Evolutionary conservation across 2,797 vertebrate species (phyloP), one percentile per base, ranked within the genome.

Genomic region (Sebastes variabilis): DNA sequence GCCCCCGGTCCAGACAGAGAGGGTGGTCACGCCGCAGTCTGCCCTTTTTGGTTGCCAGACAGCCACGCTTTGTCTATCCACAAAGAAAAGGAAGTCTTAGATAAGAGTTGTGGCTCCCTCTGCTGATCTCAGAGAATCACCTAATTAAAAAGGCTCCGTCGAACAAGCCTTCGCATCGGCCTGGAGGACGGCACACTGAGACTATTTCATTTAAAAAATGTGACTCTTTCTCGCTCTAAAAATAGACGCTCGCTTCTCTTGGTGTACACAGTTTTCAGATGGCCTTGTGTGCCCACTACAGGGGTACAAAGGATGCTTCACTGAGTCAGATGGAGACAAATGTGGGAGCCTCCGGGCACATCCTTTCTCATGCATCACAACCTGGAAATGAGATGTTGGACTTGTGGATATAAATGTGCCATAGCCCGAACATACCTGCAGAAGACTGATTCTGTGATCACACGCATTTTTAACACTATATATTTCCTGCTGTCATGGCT

Each of bases 51-150:
- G 78, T 82, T 84, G 82, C 92, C 87, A 79, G 84, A 87, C 75
- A 88, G 79, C 84, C 79, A 42, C 49, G 42, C 86, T 89, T 89
- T 85, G 66, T 87, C 61, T 80, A 67, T 79, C 67, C 70, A 22
- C 75, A 75, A 73, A 89, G 85, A 87, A 92, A 88, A 74, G 67
- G 36, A 89, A 64, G 81, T 81, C 83, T 86, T 46, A 84, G 88
- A 89, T 87, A 86, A 90, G 89, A 92, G 82, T 72, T 87, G 83
- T 88, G 83, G 92, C 93, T 91, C 92, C 91, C 94, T 93, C 91
- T 95, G 87, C 89, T 93, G 93, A 91, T 85, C 79, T 88, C 36
- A 66, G 46, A 79, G 75, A 81, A 86, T 80, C 42, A 52, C 78
- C 87, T 93, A 92, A 91, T 94, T 92, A 86, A 92, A 54, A 89